phyloP scores from a whole-genome alignment of 2,888 invertebrate species.

The Megastigmus dorsalis region DNA sequence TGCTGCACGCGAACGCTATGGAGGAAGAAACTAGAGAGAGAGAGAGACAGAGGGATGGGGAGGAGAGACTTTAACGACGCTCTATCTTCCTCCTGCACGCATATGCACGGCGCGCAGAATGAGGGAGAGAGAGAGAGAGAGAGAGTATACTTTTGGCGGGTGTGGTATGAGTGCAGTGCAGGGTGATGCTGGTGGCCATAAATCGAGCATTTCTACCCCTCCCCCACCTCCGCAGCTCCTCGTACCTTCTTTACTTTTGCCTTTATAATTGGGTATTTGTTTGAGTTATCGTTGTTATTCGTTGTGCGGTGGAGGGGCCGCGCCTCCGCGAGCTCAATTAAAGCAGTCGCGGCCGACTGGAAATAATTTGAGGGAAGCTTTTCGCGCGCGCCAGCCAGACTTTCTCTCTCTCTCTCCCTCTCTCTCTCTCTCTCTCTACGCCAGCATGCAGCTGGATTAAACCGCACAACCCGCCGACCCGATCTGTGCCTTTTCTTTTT shows the following conservation, averaged over 20 bases:
- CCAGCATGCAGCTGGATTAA: too few species aligned
- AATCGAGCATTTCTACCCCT: conserved; percentile 9
- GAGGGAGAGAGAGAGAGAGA: too few species aligned
- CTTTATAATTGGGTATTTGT: conserved; percentile 53
- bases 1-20: too few species aligned
- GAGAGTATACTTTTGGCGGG: not conserved
- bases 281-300: conserved; percentile 49
- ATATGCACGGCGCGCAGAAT: not conserved
- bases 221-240: not conserved
- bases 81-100: conserved; percentile 6
- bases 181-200: too few species aligned
- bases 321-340: conserved; percentile 47
- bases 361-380: not conserved
- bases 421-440: not conserved
- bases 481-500: too few species aligned
- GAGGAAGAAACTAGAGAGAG: not conserved
- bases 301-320: too few species aligned
- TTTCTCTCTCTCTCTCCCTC: not conserved
- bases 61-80: conserved; percentile 11
- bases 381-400: not conserved
- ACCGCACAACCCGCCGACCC: too few species aligned
- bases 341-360: conserved; percentile 26
- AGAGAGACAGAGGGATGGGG: not conserved
- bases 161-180: too few species aligned
- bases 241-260: conserved; percentile 30